phyloP scores from a whole-genome alignment of 2,797 vertebrate genomes.

The Coregonus sp. region DNA sequence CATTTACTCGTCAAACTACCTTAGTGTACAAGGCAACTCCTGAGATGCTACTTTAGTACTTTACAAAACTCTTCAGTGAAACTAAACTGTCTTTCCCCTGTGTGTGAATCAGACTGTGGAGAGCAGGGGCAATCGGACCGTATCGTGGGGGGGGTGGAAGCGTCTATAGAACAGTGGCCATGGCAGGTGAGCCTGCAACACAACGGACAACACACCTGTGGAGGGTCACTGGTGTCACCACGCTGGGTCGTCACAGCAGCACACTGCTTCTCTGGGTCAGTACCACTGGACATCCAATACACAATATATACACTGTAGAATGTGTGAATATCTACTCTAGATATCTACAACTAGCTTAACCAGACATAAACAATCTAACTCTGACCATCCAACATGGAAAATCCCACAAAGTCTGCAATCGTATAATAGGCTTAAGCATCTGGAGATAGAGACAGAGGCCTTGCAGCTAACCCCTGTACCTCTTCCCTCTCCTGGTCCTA shows the following conservation, averaged over 20 bases:
- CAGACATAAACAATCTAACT: background rate
- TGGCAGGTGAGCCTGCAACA: slow-evolving; percentile 92
- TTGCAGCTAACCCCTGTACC: background rate
- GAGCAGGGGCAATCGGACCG: slow-evolving; percentile 55
- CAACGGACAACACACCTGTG: slow-evolving; percentile 82
- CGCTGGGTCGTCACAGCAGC: slow-evolving; percentile 86
- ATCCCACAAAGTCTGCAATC: no score
- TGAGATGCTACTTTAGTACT: background rate
- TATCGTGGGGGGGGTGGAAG: slow-evolving; percentile 81
- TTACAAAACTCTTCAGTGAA: background rate
- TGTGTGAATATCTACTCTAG: background rate
- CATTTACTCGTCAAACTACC: background rate
- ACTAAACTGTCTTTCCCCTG: background rate
- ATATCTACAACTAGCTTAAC: background rate
- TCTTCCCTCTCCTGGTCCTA: slow-evolving; percentile 28
- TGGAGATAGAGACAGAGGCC: no score
- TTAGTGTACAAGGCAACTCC: background rate
- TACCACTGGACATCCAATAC: slow-evolving; percentile 1
- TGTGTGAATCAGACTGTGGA: slow-evolving; percentile 78
- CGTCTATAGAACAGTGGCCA: slow-evolving; percentile 81
- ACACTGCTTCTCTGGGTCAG: slow-evolving; percentile 88
- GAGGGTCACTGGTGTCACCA: slow-evolving; percentile 82
- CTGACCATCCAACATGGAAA: no score
- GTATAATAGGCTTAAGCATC: no score
- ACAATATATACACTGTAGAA: background rate